Conservation (phyloP, 2,888 invertebrate species). For the Dryococelus australis region DNA sequence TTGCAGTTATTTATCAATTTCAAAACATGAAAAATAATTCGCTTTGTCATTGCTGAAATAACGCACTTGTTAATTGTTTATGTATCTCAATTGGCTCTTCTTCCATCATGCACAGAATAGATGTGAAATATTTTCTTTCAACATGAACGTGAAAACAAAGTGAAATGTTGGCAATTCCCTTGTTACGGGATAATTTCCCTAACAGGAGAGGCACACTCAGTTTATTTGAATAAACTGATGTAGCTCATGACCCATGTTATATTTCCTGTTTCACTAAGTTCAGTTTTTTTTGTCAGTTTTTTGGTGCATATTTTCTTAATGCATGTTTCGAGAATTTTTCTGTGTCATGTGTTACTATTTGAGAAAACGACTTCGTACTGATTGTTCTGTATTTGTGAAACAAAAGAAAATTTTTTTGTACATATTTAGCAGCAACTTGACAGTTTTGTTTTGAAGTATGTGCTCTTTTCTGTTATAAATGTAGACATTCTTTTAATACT, state of each 20-base stretch:
- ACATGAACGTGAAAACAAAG: conserved; percentile 5
- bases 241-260: not conserved
- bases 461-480: not conserved
- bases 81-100: conserved; percentile 20
- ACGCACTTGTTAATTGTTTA: not conserved
- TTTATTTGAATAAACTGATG: not conserved
- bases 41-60: not conserved
- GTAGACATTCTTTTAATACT: not conserved
- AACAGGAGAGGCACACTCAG: not conserved
- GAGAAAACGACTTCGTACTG: not conserved
- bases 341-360: not conserved
- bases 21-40: not conserved
- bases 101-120: conserved; percentile 45
- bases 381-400: not conserved
- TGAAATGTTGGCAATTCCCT: not conserved
- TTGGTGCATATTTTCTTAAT: not conserved
- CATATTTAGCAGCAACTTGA: not conserved
- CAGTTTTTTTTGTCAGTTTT: conserved; percentile 7
- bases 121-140: conserved; percentile 32
- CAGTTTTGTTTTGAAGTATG: not conserved
- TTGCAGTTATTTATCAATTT: not conserved
- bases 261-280: not conserved
- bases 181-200: not conserved
- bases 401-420: not conserved
- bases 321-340: conserved; percentile 23